Base-by-base conservation (phyloP, 2,797 vertebrate genomes). In the Cephalopachus bancanus region DNA sequence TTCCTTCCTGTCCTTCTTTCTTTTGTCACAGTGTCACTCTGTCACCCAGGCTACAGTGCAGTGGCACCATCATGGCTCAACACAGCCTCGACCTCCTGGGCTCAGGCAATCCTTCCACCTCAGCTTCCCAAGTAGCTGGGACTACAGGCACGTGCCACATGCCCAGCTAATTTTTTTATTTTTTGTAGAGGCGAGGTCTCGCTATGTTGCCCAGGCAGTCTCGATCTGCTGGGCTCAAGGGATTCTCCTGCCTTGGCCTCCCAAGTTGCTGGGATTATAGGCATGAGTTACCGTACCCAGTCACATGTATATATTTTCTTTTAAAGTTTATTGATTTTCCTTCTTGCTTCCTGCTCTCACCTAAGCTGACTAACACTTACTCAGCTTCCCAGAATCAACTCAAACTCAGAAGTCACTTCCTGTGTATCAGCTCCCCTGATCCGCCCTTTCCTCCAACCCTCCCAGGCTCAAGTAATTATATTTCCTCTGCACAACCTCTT, bases 361-460 rank as follows among this genome's bases (percentile, higher is more conserved):
- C 49, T 93, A 72, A 89, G 80, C 53, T 91, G 69, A 91, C 60
- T 92, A 74, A 97, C 22, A 57, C 51, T 88, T 85, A 76, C 33
- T 95, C 59, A 33, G 5, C 76, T 96, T 92, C 53, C 87, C 67
- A 93, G 81, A 97, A 88, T 72, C 62, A 65, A 83, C 49, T 91
- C 62, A 74, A 57, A 83, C 74, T 87, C 64, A 84, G 86, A 79
- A 59, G 74, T 89, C 74, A 74, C 24, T 60, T 83, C 49, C 51
- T 60, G 7, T 9, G 10, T 59, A 9, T 62, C 67, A 49, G 16
- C 67, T 74, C 88, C 51, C 57, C 64, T 79, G 75, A 20, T 49
- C 28, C 65, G 1, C 51, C 51, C 53, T 80, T 89, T n/a, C 55
- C 83, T 76, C 33, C 28, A 3, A 8, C 59, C 7, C 3, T 8